Conservation (phyloP, 2,888 invertebrate genomes). For the Bhutanitis thaidina region DNA sequence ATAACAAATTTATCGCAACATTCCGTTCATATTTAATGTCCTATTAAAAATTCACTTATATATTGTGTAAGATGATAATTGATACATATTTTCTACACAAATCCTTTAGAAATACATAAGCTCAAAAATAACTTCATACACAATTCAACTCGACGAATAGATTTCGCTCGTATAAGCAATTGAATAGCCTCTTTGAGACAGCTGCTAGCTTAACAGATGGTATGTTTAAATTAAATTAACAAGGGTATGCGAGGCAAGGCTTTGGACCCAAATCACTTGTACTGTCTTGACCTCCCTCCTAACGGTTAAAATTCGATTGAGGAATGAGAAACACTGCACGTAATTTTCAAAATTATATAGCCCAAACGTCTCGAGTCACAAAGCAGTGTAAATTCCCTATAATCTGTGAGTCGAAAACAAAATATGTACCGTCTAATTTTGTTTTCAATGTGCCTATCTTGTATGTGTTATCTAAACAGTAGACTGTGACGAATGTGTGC, state of each 20-base stretch:
- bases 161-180: conserved; percentile 38
- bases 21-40: neutral
- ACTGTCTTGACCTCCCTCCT: conserved; percentile 29
- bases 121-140: conserved; percentile 2
- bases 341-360: conserved; percentile 13
- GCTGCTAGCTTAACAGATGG: conserved; percentile 49
- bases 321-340: conserved; percentile 22
- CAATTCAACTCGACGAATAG: conserved; percentile 6
- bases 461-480: neutral
- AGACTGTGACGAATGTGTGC: neutral
- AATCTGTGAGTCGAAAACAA: neutral
- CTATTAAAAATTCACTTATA: neutral
- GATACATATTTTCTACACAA: neutral
- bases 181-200: conserved; percentile 50
- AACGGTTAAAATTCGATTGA: conserved; percentile 23
- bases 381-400: neutral
- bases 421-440: neutral
- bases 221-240: conserved; percentile 68
- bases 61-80: no score
- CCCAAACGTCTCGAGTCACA: neutral
- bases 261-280: conserved; percentile 49
- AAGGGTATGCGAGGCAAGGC: conserved; percentile 48
- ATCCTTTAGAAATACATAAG: neutral
- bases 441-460: neutral
- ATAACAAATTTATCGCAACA: no score